Conservation (phyloP, 2,797 vertebrate genomes). For the Ciconia nigra region DNA sequence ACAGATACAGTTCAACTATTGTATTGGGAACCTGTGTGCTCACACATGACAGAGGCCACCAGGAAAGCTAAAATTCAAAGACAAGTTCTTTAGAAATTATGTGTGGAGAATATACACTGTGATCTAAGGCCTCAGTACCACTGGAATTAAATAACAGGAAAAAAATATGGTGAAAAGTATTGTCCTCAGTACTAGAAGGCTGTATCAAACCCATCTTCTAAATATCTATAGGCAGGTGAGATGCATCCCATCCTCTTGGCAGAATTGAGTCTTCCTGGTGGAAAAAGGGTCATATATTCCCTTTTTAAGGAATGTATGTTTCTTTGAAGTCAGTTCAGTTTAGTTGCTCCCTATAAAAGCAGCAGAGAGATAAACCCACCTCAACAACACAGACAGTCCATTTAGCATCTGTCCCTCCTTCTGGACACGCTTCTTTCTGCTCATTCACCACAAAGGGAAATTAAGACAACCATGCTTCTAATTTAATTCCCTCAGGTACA, state of each 20-base stretch:
- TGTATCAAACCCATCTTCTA: neutral
- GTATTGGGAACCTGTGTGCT: neutral
- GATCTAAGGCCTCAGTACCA: neutral
- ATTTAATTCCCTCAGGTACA: neutral
- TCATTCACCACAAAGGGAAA: neutral
- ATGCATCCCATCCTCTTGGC: neutral
- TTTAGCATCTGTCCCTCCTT: neutral
- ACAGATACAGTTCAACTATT: neutral
- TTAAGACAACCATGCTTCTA: neutral
- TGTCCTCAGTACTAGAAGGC: neutral
- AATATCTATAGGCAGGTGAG: neutral
- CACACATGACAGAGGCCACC: neutral
- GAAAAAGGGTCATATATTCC: neutral
- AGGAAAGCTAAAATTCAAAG: neutral
- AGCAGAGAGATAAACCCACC: neutral
- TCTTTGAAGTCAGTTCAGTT: neutral
- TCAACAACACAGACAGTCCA: neutral
- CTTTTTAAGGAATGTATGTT: neutral
- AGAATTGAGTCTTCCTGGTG: neutral
- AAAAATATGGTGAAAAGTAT: neutral
- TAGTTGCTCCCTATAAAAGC: neutral
- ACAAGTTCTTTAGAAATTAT: neutral
- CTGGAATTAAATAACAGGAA: neutral
- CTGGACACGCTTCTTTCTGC: neutral
- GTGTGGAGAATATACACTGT: neutral